A percentile compares a stretch with the other conserved stretches of the same genome.
These are phyloP conservation scores for Brachystomella parvula DNA, from an alignment of 1,140 invertebrate species.

Conservation along the genomic window DNA sequence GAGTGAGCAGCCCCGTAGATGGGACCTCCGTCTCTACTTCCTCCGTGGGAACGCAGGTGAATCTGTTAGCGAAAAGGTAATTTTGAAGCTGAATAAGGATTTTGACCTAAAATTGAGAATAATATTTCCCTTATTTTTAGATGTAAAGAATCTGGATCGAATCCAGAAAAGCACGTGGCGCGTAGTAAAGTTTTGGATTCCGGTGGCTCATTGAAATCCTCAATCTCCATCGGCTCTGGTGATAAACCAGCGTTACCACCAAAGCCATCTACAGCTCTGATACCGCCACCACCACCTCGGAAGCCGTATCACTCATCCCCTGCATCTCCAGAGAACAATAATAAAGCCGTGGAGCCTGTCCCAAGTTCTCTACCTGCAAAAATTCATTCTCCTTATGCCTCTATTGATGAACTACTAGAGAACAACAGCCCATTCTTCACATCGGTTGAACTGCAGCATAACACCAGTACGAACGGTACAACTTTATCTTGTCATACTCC, in stretches of 20 bases:
- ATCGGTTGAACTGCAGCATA: neutral
- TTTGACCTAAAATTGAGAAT: too few relatives aligned
- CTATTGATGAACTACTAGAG: slow-evolving; percentile 3
- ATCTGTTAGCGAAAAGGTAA: slow-evolving; percentile 5
- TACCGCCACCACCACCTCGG: neutral
- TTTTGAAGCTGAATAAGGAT: neutral
- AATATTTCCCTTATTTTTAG: too few relatives aligned
- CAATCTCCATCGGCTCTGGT: neutral
- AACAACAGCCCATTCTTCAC: slow-evolving; percentile 1
- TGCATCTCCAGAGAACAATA: slow-evolving; percentile 9
- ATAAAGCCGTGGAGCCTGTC: neutral
- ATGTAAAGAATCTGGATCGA: too few relatives aligned
- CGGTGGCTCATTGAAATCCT: too few relatives aligned
- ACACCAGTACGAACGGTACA: too few relatives aligned
- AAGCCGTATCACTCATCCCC: slow-evolving; percentile 6
- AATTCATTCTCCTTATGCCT: neutral
- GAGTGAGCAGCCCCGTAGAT: slow-evolving; percentile 1
- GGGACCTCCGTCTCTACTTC: neutral
- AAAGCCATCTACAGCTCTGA: slow-evolving; percentile 11
- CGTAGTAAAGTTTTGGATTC: too few relatives aligned
- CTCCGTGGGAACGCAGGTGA: slow-evolving; percentile 12
- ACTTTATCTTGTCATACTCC: too few relatives aligned
- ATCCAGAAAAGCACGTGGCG: too few relatives aligned
- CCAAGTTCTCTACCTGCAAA: neutral
- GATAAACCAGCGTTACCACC: slow-evolving; percentile 27